Conservation (phyloP, 2,888 invertebrate genomes). For the Pinctada fucata region DNA sequence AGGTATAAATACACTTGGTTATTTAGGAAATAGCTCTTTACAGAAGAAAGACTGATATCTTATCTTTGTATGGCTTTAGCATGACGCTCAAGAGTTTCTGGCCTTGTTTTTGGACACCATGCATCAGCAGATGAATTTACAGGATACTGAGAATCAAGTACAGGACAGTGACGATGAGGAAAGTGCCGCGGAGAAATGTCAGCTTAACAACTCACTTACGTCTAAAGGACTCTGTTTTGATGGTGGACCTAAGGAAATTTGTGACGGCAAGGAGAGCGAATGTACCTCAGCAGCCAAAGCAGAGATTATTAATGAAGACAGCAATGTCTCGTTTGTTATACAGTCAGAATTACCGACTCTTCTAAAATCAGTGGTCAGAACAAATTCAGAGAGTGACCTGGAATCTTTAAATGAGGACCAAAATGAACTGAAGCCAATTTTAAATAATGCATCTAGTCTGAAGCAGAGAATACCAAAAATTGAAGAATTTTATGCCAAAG, state of each 20-base stretch:
- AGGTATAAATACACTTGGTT: no score
- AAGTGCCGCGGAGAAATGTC: constrained; percentile 4
- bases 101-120: constrained; percentile 82
- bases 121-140: constrained; percentile 80
- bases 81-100: constrained; percentile 84
- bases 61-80: constrained; percentile 76
- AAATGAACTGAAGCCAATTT: constrained; percentile 25
- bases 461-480: constrained; percentile 62
- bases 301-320: constrained; percentile 19
- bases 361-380: constrained; percentile 25
- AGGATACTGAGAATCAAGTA: constrained; percentile 23
- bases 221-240: neutral
- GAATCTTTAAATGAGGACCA: constrained; percentile 21
- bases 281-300: neutral
- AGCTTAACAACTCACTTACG: constrained; percentile 17
- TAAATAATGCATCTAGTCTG: constrained; percentile 39
- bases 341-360: constrained; percentile 31
- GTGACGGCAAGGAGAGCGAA: neutral
- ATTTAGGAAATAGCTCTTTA: no score
- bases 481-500: constrained; percentile 80
- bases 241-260: neutral
- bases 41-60: no score
- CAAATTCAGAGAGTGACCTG: constrained; percentile 21
- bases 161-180: constrained; percentile 8
- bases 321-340: constrained; percentile 26